Evolutionary conservation across 2,797 vertebrate genomes (phyloP).

Genomic region (Alcedo quadribrachys): DNA sequence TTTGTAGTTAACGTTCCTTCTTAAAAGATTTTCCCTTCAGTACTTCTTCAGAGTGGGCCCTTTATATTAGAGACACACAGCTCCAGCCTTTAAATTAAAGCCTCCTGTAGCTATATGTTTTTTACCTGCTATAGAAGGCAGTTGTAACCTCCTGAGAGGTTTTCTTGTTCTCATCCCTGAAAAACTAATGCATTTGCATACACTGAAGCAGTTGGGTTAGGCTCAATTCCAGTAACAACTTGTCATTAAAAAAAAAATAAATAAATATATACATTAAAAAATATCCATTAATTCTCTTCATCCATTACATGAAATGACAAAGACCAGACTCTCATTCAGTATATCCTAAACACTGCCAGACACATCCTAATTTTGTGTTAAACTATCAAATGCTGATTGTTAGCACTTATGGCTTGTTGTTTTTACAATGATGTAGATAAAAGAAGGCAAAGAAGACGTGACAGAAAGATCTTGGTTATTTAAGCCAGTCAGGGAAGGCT

Average conservation of each 20-base stretch:
- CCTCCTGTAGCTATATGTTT: not conserved
- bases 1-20: not conserved
- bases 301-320: not conserved
- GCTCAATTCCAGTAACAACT: not conserved
- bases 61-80: not conserved
- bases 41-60: not conserved
- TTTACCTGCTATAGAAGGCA: not conserved
- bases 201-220: not conserved
- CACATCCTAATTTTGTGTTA: not conserved
- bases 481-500: not conserved
- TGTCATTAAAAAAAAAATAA: not conserved
- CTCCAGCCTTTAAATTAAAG: not conserved
- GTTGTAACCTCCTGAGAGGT: not conserved
- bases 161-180: not conserved
- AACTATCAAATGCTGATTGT: not conserved
- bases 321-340: not conserved
- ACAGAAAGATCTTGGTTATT: not conserved
- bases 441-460: not conserved
- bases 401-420: not conserved
- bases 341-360: not conserved
- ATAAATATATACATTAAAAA: not conserved
- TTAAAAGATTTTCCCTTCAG: not conserved
- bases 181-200: accelerated
- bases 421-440: not conserved
- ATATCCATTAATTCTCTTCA: not conserved